Evolutionary conservation across 2,797 vertebrate species (phyloP).

Genomic region (Potorous gilbertii): DNA sequence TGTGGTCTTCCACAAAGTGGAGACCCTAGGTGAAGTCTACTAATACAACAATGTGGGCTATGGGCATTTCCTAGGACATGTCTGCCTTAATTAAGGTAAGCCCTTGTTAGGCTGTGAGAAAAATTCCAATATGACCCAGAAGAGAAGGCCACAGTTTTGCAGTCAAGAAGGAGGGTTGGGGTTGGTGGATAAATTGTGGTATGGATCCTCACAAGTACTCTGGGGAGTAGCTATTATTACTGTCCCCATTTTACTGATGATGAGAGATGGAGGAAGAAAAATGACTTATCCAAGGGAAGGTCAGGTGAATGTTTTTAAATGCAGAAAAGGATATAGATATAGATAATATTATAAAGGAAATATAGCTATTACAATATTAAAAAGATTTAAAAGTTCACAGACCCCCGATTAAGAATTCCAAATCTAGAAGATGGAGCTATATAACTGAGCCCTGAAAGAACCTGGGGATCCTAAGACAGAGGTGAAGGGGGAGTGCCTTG

Average conservation of each 20-base stretch:
- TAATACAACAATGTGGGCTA: neutral
- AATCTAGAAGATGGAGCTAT: neutral
- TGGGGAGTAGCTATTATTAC: neutral
- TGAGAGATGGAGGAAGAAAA: neutral
- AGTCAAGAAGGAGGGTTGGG: neutral
- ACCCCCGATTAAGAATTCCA: neutral
- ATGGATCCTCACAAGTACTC: neutral
- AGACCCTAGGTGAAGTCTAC: neutral
- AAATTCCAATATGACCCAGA: neutral
- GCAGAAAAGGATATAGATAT: neutral
- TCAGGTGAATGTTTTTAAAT: neutral
- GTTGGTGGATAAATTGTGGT: neutral
- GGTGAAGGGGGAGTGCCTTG: neutral
- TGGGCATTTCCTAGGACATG: neutral
- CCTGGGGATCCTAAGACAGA: neutral
- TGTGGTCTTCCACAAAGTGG: neutral
- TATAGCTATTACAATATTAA: neutral
- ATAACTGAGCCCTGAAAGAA: neutral
- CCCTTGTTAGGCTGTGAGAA: neutral
- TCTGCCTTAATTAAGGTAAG: neutral
- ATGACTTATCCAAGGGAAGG: neutral
- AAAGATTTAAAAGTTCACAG: neutral
- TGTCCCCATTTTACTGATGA: neutral
- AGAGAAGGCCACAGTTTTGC: neutral
- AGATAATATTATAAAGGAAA: neutral